Evolutionary conservation across 2,113 vertebrate genomes (phyloP).

Genomic region (Falcunculus frontatus): DNA sequence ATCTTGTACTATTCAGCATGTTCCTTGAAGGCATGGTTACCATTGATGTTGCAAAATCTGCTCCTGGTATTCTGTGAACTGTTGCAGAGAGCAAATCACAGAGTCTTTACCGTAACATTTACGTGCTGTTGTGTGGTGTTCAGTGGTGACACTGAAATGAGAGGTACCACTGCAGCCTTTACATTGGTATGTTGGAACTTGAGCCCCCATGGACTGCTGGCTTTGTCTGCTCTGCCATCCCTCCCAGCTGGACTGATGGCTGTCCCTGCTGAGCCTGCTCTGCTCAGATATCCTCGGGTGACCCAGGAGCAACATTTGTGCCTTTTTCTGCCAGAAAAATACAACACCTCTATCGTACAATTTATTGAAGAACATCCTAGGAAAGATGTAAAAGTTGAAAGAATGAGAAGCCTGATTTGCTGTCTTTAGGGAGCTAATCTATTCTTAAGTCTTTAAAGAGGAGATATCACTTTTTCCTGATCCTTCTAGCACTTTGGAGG

Average conservation of each 20-base stretch:
- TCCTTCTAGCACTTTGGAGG: neutral
- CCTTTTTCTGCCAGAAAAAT: neutral
- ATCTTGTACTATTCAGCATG: neutral
- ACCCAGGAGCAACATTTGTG: neutral
- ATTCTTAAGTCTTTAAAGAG: neutral
- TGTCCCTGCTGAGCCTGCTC: neutral
- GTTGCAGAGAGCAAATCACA: neutral
- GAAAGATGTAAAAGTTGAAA: neutral
- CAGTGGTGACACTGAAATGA: neutral
- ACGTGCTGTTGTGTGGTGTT: neutral
- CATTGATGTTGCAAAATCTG: neutral
- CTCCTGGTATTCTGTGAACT: neutral
- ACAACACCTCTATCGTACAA: neutral
- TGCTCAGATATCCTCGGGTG: neutral
- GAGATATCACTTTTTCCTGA: neutral
- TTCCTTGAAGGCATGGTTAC: neutral
- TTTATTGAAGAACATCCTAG: neutral
- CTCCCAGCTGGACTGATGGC: neutral
- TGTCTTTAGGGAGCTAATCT: neutral
- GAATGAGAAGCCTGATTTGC: neutral
- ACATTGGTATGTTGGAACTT: neutral
- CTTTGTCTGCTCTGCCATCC: neutral
- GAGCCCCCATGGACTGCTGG: neutral
- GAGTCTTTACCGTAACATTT: fast-evolving
- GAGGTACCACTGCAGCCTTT: neutral